Base-by-base conservation (phyloP, 1,140 invertebrate genomes). In the Psilanteris sp. region DNA sequence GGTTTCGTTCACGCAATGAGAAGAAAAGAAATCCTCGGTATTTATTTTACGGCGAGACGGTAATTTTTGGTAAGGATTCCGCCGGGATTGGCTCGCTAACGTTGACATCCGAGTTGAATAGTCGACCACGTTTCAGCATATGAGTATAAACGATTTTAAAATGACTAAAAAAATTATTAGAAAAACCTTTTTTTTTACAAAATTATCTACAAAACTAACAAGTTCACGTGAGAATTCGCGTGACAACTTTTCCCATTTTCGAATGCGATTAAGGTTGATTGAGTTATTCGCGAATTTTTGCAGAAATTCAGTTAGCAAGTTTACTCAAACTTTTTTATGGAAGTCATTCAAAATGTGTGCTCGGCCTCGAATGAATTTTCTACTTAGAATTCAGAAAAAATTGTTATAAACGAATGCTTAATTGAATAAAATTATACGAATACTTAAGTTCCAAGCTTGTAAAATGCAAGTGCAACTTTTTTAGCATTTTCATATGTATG, bases 21-120 rank as follows among this genome's bases (percentile, higher is more conserved):
- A 67, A 48, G 70, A 67, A 74, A 61, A 43, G 46, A 36, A 36
- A 16, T 27, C 3, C 44, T 39, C 31, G 46, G 20, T 74, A 62
- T 74, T 74, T 74, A 74, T 67, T 74, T 74, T 62, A 74, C 71
- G 71, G 62, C 36, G 32, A 11, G 27, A 37, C 43, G 50, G 36
- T 50, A 57, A 73, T 59, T 73, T 62, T 59, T 34, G 34, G 26
- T 1, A 44, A 36, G 41, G 24, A 71, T 61, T 61, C 32, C 41
- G 50, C 9, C 26, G 52, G 32, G 46, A 67, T 64, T 64, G 59
- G 36, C 34, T 41, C 29, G 27, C 27, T 26, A 5, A 15, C 52
- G 54, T 32, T 61, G 66, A 61, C 57, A 64, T 27, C 15, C 22
- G 20, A 36, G 29, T 39, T 16, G 34, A 31, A 32, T 48, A 59